Percentiles rank a stretch among this genome's conserved stretches.
Conservation (phyloP, 2,113 vertebrate species). For the Alouatta palliata region DNA sequence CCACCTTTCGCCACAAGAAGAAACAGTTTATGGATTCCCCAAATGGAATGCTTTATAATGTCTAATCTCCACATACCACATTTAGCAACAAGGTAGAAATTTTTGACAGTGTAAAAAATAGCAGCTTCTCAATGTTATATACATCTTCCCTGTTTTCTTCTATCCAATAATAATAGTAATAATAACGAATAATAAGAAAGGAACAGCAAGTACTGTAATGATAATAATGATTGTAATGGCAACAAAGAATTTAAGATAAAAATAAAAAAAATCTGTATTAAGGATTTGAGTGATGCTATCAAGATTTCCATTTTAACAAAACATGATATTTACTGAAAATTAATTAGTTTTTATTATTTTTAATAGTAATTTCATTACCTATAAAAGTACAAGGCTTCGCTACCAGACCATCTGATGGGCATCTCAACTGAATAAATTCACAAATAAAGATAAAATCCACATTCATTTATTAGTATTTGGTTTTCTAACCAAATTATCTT, state of each 20-base stretch:
- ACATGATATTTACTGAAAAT: not conserved
- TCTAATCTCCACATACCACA: not conserved
- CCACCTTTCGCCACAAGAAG: not conserved
- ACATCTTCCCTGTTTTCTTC: not conserved
- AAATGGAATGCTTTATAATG: not conserved
- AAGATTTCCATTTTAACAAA: not conserved
- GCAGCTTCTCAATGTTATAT: not conserved
- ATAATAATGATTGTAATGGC: not conserved
- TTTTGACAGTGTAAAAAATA: not conserved
- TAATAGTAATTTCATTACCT: not conserved
- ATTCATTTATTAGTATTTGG: not conserved
- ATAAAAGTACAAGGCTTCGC: not conserved
- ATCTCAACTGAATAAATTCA: not conserved
- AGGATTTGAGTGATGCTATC: not conserved
- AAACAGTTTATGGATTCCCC: not conserved
- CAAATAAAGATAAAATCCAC: not conserved
- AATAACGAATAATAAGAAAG: not conserved
- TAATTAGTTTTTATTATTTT: not conserved
- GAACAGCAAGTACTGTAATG: not conserved
- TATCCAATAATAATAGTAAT: not conserved
- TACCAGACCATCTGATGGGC: not conserved
- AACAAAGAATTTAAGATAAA: not conserved
- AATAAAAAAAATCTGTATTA: not conserved
- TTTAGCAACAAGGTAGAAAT: not conserved
- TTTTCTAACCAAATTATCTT: not conserved